Conservation (phyloP, 2,797 vertebrate genomes). For the Mormyrops boulengeri region DNA sequence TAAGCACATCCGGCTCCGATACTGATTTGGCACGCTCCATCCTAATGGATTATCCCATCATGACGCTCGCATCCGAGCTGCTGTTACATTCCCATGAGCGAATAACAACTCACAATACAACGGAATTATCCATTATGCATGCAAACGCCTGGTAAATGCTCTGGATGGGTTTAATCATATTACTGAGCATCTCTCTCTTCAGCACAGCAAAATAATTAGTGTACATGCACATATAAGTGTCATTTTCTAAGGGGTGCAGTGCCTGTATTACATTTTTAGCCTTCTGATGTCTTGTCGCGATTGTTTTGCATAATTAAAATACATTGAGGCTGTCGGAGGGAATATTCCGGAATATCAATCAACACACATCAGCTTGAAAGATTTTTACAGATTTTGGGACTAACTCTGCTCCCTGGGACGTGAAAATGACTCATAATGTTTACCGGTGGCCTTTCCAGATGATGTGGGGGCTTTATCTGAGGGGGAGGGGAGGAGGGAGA, state of each 20-base stretch:
- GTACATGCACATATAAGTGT: slow-evolving; percentile 52
- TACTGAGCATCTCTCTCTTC: slow-evolving; percentile 30
- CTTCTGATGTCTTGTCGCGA: background rate
- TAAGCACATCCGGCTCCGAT: background rate
- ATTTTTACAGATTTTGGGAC: background rate
- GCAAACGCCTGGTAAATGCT: background rate
- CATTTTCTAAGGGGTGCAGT: slow-evolving; percentile 19
- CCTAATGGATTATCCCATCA: background rate
- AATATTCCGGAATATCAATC: slow-evolving; percentile 28
- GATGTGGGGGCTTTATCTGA: background rate
- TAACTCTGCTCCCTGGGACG: background rate
- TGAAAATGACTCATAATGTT: background rate
- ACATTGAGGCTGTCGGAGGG: slow-evolving; percentile 30
- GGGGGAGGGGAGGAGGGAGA: background rate
- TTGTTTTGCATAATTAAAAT: slow-evolving; percentile 35
- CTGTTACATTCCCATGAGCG: background rate
- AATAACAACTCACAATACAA: background rate
- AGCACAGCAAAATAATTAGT: slow-evolving; percentile 47
- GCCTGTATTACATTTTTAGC: slow-evolving; percentile 18
- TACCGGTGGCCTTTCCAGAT: background rate
- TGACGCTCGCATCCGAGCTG: background rate
- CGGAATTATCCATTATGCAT: background rate
- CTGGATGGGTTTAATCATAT: slow-evolving; percentile 3
- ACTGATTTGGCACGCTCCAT: background rate
- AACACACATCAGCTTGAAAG: background rate